Percentiles rank a stretch among this genome's conserved stretches.
Conservation (phyloP, 2,113 vertebrate species). For the Ascaphus truei region DNA sequence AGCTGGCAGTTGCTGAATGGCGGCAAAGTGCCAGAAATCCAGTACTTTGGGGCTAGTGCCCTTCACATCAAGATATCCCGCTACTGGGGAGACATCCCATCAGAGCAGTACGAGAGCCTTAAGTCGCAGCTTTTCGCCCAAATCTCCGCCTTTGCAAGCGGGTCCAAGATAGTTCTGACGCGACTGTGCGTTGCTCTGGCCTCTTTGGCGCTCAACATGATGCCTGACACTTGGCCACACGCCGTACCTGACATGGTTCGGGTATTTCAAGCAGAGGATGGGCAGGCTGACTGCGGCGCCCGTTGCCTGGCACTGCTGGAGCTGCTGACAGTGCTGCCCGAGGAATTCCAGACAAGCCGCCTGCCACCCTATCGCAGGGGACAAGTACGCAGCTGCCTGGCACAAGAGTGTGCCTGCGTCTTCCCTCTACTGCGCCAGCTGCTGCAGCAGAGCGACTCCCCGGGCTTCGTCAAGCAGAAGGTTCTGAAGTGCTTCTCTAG, state of each 20-base stretch:
- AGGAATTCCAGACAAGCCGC: constrained; percentile 97
- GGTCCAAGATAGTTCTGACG: constrained; percentile 96
- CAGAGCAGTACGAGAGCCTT: constrained; percentile 92
- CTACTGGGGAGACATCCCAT: constrained; percentile 95
- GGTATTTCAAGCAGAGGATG: constrained; percentile 92
- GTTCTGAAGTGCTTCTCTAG: constrained; percentile 97
- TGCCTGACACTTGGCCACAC: constrained; percentile 94
- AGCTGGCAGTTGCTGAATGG: constrained; percentile 92
- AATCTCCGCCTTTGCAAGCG: constrained; percentile 88
- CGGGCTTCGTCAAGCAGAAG: constrained; percentile 91
- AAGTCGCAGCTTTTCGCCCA: constrained; percentile 95
- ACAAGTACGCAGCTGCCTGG: constrained; percentile 88
- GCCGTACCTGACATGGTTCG: constrained; percentile 95
- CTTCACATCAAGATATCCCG: constrained; percentile 98
- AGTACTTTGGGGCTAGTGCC: constrained; percentile 96
- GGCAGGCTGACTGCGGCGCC: constrained; percentile 84
- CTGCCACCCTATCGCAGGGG: constrained; percentile 92
- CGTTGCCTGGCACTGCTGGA: constrained; percentile 93
- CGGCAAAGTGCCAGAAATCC: constrained; percentile 97
- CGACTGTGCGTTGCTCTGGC: constrained; percentile 93
- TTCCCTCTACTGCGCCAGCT: constrained; percentile 93
- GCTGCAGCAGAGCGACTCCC: constrained; percentile 85
- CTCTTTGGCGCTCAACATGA: constrained; percentile 94
- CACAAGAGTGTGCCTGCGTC: constrained; percentile 83
- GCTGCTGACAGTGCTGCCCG: constrained; percentile 91